Evolutionary conservation across 2,113 vertebrate genomes (phyloP), one percentile per base, ranked within the genome.

Genomic region (Melanerpes formicivorus): DNA sequence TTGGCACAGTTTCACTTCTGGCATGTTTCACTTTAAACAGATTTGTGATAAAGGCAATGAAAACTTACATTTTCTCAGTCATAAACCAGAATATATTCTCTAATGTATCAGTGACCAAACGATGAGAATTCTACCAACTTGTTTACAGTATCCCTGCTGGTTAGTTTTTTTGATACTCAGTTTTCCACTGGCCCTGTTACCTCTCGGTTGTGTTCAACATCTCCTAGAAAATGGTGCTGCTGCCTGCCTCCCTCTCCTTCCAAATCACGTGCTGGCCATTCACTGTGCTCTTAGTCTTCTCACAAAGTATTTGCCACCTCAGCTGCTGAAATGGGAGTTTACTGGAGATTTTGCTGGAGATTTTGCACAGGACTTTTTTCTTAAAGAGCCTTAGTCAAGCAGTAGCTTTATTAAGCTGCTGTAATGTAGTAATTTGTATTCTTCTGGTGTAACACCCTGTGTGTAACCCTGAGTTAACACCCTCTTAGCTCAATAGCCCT

Each of bases 221-320:
- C 63, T 54, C 34, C 22, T 42, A 59, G 77, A 70, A 37, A 11
- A 32, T 2, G 16, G 23, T n/a, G 29, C 52, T 56, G 27, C 62
- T 64, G 55, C 11, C 7, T 29, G 12, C 69, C 64, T 87, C 42
- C 23, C 5, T 71, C 10, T 1, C 0, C 27, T 67, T 84, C 34
- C 64, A 52, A 7, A 34, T 29, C 63, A 5, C 1, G 1, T 1
- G 0, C 0, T 60, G 29, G n/a, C 75, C 63, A 29, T 55, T 34
- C 42, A 19, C 52, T 56, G 56, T 18, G 14, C 19, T 80, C 56
- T 55, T 82, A 9, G 0, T 0, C 44, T 69, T 56, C 62, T 40
- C 30, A 54, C 37, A 70, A 55, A 0, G 0, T 48, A 5, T 52
- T 76, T 63, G 42, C 66, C 50, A 46, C 37, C 32, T 91, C 71